A percentile compares a stretch with the other conserved stretches of the same genome.
Evolutionary conservation across 64 coral and sea anemone species (phyloP).

Genomic region (Porites australiensis): DNA sequence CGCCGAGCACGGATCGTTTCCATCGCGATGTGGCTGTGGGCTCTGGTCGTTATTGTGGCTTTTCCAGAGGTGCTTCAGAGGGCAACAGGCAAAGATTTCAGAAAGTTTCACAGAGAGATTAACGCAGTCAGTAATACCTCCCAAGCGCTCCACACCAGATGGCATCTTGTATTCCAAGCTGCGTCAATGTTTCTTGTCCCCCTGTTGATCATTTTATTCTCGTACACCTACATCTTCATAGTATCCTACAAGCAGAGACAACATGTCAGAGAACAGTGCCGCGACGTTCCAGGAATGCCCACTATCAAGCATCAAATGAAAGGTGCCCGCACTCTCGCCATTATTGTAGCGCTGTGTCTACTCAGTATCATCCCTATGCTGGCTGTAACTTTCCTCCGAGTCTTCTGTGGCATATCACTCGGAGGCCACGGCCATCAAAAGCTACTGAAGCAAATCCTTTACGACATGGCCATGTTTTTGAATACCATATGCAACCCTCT

Average conservation of each 20-base stretch:
- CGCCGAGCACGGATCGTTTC: neutral
- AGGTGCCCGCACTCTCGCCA: neutral
- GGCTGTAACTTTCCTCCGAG: neutral
- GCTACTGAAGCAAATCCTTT: neutral
- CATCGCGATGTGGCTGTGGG: neutral
- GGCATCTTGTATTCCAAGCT: neutral
- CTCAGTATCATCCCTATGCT: constrained; percentile 6
- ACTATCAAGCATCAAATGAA: neutral
- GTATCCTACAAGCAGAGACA: neutral
- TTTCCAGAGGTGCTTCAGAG: neutral
- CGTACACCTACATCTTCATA: neutral
- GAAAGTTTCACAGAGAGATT: neutral
- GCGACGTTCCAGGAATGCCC: neutral
- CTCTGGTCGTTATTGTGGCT: neutral
- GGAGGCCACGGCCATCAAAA: neutral
- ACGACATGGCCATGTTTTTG: neutral
- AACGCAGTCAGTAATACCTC: neutral
- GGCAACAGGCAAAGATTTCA: neutral
- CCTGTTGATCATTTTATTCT: neutral
- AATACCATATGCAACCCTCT: constrained; percentile 15
- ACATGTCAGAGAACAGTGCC: neutral
- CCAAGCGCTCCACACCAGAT: neutral
- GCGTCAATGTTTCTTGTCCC: neutral
- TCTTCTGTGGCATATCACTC: neutral
- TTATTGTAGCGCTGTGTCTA: constrained; percentile 13